phyloP scores from a whole-genome alignment of 1,140 invertebrate genomes.

The Saccostrea cuccullata region DNA sequence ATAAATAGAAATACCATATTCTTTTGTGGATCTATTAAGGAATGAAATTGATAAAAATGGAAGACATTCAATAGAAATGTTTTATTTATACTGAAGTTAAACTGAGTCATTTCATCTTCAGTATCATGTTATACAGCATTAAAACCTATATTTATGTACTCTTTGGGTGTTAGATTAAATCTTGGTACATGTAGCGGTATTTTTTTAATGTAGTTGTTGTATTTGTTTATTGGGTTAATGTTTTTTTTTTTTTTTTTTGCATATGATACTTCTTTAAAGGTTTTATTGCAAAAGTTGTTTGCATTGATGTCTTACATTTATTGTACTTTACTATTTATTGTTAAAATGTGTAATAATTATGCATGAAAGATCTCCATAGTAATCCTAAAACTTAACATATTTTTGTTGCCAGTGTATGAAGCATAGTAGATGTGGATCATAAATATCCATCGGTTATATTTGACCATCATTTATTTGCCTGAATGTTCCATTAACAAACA shows the following conservation, averaged over 20 bases:
- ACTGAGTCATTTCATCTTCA: too few relatives aligned
- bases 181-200: not conserved
- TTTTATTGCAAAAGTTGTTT: not conserved
- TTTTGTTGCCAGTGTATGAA: not conserved
- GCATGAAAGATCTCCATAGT: constrained; percentile 28
- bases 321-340: not conserved
- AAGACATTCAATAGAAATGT: too few relatives aligned
- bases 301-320: not conserved
- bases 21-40: too few relatives aligned
- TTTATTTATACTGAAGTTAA: too few relatives aligned
- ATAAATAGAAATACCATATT: too few relatives aligned
- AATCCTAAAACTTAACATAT: not conserved
- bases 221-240: not conserved
- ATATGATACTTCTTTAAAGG: not conserved
- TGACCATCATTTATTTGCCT: not conserved
- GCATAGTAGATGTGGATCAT: not conserved
- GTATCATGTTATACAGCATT: too few relatives aligned
- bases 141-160: too few relatives aligned
- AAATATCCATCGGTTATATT: not conserved
- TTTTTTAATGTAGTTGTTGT: not conserved
- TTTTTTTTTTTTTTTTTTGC: not conserved
- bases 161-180: too few relatives aligned
- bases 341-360: constrained; percentile 6
- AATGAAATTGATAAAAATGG: too few relatives aligned
- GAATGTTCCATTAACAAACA: not conserved